phyloP scores from a whole-genome alignment of 2,113 vertebrate genomes.

The Plecotus auritus region DNA sequence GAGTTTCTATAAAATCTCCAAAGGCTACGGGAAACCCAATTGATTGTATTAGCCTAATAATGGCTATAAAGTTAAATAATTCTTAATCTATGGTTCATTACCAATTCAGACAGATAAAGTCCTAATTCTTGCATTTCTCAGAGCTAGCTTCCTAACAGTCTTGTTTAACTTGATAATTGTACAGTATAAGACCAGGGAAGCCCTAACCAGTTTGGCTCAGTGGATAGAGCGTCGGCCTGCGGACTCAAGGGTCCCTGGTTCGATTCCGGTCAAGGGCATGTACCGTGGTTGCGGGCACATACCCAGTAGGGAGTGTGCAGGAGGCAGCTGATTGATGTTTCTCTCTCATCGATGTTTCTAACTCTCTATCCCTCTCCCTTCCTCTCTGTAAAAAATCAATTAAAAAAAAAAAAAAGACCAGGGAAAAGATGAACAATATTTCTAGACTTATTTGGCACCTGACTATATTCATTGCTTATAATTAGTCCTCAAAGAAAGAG shows the following conservation, averaged over 20 bases:
- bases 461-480: not conserved
- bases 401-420: no score
- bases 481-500: not conserved
- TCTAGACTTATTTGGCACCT: not conserved
- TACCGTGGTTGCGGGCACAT: no score
- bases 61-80: not conserved
- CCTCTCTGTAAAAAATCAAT: no score
- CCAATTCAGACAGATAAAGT: not conserved
- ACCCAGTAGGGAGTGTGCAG: no score
- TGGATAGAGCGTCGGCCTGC: no score
- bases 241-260: no score
- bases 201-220: no score
- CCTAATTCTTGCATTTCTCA: not conserved
- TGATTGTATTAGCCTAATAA: not conserved
- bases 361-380: no score
- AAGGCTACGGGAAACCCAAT: not conserved
- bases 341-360: no score
- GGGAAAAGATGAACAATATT: not conserved
- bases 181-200: not conserved
- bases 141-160: not conserved
- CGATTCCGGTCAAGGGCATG: no score
- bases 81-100: not conserved
- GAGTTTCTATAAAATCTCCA: conserved; percentile 16
- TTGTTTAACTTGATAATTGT: not conserved
- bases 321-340: no score